Evolutionary conservation across 2,888 invertebrate genomes (phyloP).

Genomic region (Balanococcus diminutus): DNA sequence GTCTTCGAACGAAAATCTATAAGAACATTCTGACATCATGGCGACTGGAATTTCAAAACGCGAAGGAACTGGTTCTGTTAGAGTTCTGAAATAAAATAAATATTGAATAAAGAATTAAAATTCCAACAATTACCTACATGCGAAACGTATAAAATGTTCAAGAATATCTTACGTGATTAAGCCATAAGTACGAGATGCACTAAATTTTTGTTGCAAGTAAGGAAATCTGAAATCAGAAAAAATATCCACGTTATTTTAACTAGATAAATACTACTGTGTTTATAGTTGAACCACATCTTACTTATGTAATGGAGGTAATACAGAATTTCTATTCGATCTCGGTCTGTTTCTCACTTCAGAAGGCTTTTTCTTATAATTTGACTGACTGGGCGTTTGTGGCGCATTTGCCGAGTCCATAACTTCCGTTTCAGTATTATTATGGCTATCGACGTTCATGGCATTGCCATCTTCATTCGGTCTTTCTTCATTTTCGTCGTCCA

Average conservation of each 20-base stretch:
- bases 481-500: slow-evolving; percentile 46
- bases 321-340: neutral
- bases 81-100: neutral
- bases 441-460: neutral
- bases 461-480: neutral
- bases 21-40: neutral
- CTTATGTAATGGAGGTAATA: slow-evolving; percentile 48
- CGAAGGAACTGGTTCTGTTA: slow-evolving; percentile 39
- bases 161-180: slow-evolving; percentile 44
- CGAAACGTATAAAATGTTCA: neutral
- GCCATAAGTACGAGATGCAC: slow-evolving; percentile 36
- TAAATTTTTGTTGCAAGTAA: slow-evolving; percentile 49
- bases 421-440: neutral
- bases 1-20: slow-evolving; percentile 42
- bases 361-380: slow-evolving; percentile 31
- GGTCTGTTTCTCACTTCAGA: slow-evolving; percentile 24
- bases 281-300: neutral
- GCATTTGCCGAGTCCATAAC: neutral
- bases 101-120: neutral
- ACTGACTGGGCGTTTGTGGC: neutral
- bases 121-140: neutral
- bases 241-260: too few species aligned
- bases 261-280: neutral
- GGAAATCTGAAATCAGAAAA: slow-evolving; percentile 48
- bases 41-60: slow-evolving; percentile 31